phyloP scores from a whole-genome alignment of 2,113 vertebrate genomes.

The Cololabis saira region DNA sequence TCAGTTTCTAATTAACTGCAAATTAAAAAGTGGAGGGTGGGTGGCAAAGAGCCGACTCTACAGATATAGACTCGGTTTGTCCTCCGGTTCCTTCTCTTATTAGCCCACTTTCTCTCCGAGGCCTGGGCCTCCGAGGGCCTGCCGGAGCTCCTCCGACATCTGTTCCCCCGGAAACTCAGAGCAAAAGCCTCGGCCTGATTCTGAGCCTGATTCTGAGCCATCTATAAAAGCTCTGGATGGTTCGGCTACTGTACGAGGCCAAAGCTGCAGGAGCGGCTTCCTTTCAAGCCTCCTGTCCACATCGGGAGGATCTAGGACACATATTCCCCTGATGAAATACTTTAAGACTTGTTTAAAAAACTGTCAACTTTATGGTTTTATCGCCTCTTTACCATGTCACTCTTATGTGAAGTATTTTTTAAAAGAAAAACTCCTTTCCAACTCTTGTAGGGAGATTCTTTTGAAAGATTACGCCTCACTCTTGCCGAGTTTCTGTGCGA shows the following conservation, averaged over 20 bases:
- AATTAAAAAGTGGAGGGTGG: conserved; percentile 68
- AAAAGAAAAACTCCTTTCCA: background rate
- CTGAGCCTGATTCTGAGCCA: too few relatives aligned
- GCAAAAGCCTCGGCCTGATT: conserved; percentile 32
- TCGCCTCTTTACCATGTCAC: conserved; percentile 34
- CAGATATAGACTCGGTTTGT: conserved; percentile 32
- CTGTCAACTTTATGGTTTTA: conserved; percentile 31
- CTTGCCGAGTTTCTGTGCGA: conserved; percentile 7
- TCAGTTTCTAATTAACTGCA: conserved; percentile 76
- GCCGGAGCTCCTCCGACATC: conserved; percentile 41
- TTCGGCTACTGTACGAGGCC: background rate
- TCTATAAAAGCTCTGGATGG: conserved; percentile 26
- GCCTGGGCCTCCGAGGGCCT: conserved; percentile 36
- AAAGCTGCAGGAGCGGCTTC: conserved; percentile 7
- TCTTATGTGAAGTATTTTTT: background rate
- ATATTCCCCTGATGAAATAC: background rate
- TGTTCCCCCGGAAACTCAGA: conserved; percentile 46
- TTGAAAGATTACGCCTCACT: background rate
- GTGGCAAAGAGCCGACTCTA: conserved; percentile 24
- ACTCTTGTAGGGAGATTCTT: conserved; percentile 3
- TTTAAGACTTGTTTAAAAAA: conserved; percentile 34
- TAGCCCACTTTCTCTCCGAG: conserved; percentile 50
- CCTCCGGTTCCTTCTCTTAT: conserved; percentile 42
- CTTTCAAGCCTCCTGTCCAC: conserved; percentile 6
- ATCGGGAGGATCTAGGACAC: conserved; percentile 25